Evolutionary conservation across 2,888 invertebrate genomes (phyloP).

Genomic region (Gonocerus acuteangulatus): DNA sequence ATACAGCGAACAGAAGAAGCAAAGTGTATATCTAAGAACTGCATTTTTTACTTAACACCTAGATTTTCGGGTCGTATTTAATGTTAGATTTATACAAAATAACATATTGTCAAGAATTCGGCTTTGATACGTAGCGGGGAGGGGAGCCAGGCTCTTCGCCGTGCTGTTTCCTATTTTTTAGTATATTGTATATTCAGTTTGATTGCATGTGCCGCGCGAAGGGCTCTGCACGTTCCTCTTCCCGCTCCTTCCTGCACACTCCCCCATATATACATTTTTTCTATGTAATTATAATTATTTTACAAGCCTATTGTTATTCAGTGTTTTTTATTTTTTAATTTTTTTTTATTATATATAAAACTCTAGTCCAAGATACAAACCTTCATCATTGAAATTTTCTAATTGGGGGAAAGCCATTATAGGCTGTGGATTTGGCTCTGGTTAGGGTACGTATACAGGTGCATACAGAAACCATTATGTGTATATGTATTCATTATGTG

Average conservation of each 20-base stretch:
- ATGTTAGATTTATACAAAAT: constrained; percentile 28
- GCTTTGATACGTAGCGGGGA: constrained; percentile 10
- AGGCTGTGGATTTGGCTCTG: constrained; percentile 35
- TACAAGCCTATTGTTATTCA: constrained; percentile 14
- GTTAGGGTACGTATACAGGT: constrained; percentile 31
- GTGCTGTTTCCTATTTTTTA: constrained; percentile 20
- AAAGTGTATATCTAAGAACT: constrained; percentile 33
- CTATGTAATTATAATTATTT: constrained; percentile 9
- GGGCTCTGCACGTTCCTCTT: neutral
- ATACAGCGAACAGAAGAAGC: constrained; percentile 35
- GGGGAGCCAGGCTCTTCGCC: constrained; percentile 4
- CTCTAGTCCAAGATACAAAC: constrained; percentile 29
- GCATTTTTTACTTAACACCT: constrained; percentile 34
- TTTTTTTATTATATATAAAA: constrained; percentile 25
- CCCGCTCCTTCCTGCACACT: constrained; percentile 12
- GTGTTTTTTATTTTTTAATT: constrained; percentile 25
- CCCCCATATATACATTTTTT: constrained; percentile 11
- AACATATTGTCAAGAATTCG: constrained; percentile 24
- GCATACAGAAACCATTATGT: constrained; percentile 29
- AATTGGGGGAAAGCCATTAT: constrained; percentile 31
- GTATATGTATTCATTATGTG: constrained; percentile 36
- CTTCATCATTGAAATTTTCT: constrained; percentile 16
- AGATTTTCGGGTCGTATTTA: constrained; percentile 27
- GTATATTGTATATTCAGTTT: constrained; percentile 14
- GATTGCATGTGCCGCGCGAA: neutral